Conservation (phyloP, 2,797 vertebrate genomes). For the Chrysocyon brachyurus region DNA sequence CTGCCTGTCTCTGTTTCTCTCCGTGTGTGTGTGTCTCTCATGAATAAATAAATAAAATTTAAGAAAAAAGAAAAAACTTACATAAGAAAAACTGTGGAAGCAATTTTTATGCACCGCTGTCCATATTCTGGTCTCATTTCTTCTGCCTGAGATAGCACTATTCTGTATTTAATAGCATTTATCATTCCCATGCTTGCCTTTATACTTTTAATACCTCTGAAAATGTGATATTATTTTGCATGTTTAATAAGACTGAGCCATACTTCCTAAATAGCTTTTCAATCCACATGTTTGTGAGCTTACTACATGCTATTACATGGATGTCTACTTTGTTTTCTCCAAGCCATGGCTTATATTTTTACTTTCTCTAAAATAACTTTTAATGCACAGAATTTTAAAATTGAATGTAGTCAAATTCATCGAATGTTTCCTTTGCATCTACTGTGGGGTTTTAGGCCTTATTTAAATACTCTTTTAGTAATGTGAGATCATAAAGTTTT, state of each 20-base stretch:
- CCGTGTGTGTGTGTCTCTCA: no score
- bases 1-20: no score
- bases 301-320: not conserved
- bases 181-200: not conserved
- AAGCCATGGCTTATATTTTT: not conserved
- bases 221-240: not conserved
- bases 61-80: no score
- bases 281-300: not conserved
- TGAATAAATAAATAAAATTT: no score
- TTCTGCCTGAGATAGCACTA: not conserved
- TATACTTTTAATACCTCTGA: slow-evolving; percentile 22
- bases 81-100: not conserved
- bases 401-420: not conserved
- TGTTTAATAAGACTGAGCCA: not conserved
- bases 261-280: not conserved
- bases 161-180: not conserved
- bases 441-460: not conserved
- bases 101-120: not conserved
- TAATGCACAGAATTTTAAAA: slow-evolving; percentile 10
- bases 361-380: not conserved
- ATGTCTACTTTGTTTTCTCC: slow-evolving; percentile 5
- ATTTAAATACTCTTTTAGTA: slow-evolving; percentile 3
- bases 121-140: not conserved
- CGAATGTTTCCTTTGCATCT: not conserved
- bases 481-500: slow-evolving; percentile 28